Evolutionary conservation across 2,888 invertebrate species (phyloP).

Genomic region (Himalopsyche tibetana): DNA sequence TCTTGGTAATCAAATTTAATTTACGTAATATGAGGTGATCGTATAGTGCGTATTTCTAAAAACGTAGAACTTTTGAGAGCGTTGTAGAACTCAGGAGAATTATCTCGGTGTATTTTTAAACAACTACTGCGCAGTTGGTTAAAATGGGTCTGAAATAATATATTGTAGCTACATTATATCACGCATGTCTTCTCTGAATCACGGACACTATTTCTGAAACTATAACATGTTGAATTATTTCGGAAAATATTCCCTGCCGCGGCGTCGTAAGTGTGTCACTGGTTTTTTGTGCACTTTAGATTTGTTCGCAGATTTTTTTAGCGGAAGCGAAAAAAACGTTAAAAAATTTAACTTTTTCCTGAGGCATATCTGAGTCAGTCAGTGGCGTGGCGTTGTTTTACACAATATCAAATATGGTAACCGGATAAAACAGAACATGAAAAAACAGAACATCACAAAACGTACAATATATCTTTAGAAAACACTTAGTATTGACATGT

Average conservation of each 20-base stretch:
- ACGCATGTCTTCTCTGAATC: constrained; percentile 22
- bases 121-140: constrained; percentile 15
- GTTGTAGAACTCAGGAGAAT: neutral
- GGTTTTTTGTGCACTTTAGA: constrained; percentile 24
- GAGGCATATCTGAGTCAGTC: neutral
- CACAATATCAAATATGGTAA: neutral
- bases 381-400: neutral
- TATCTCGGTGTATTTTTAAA: neutral
- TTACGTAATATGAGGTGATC: neutral
- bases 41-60: neutral
- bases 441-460: no score
- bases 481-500: no score
- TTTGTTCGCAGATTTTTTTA: constrained; percentile 13
- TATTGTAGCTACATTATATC: neutral
- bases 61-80: neutral
- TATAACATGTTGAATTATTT: constrained; percentile 24
- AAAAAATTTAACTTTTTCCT: neutral
- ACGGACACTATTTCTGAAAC: constrained; percentile 18
- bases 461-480: no score
- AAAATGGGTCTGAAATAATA: neutral
- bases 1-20: no score
- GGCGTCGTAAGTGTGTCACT: constrained; percentile 26
- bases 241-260: constrained; percentile 1
- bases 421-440: no score
- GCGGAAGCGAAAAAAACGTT: constrained; percentile 18